Percentiles rank a stretch among this genome's conserved stretches.
These are phyloP conservation scores for Loripinus fragilis DNA, from an alignment of 2,888 invertebrate genomes.

Conservation along the genomic window DNA sequence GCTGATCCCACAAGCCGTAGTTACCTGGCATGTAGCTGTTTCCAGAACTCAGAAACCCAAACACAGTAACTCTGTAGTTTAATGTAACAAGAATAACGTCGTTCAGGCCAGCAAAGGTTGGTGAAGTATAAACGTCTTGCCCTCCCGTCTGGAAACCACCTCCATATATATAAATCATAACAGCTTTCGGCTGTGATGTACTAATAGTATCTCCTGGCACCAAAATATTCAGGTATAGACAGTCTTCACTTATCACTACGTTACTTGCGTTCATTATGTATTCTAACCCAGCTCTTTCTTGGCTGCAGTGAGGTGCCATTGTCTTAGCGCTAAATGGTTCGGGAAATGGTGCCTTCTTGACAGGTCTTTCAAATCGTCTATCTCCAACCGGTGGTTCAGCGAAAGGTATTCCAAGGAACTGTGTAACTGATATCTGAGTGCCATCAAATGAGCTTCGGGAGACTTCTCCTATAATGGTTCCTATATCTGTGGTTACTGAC, in stretches of 20 bases:
- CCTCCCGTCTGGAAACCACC: background rate
- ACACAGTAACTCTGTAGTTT: background rate
- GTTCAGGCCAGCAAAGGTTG: background rate
- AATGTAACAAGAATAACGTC: slow-evolving; percentile 1
- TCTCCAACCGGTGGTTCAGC: background rate
- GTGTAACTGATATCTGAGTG: background rate
- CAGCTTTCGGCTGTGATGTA: background rate
- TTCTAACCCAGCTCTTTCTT: background rate
- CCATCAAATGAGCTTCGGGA: background rate
- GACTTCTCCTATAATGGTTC: background rate
- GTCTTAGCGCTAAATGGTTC: background rate
- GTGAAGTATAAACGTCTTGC: background rate
- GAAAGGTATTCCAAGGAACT: background rate
- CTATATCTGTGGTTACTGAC: background rate
- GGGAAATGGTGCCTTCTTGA: background rate
- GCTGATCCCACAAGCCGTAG: background rate
- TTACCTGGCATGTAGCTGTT: background rate
- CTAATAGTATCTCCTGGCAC: background rate
- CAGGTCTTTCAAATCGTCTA: background rate
- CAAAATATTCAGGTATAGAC: background rate
- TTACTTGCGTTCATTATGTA: background rate
- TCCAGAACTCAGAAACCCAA: background rate
- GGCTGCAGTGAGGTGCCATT: background rate
- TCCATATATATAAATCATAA: background rate
- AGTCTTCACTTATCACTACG: background rate